Evolutionary conservation across 2,797 vertebrate species (phyloP).

Genomic region (Crenuchus spilurus): DNA sequence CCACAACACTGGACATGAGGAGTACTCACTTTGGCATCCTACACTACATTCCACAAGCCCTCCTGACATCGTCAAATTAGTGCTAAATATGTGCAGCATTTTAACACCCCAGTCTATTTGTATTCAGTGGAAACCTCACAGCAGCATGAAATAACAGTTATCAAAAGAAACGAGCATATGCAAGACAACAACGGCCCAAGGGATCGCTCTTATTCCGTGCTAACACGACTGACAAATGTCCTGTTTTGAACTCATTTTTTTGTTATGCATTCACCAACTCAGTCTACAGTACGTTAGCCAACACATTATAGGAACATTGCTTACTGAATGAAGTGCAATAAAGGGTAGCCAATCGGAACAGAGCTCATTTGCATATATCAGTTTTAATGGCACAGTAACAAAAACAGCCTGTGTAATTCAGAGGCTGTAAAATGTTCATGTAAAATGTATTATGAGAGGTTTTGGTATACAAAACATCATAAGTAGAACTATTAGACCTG

Average conservation of each 20-base stretch:
- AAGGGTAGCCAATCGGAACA: too few relatives aligned
- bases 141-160: slow-evolving; percentile 45
- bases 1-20: slow-evolving; percentile 25
- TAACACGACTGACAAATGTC: background rate
- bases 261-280: too few relatives aligned
- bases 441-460: background rate
- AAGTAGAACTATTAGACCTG: background rate
- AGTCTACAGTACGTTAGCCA: too few relatives aligned
- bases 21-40: slow-evolving; percentile 15
- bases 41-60: slow-evolving; percentile 6
- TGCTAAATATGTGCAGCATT: slow-evolving; percentile 40
- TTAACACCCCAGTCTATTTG: slow-evolving; percentile 38
- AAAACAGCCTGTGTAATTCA: background rate
- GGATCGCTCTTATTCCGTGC: slow-evolving; percentile 26
- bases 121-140: slow-evolving; percentile 33
- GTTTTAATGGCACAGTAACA: background rate
- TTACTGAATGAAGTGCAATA: too few relatives aligned
- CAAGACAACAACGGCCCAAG: slow-evolving; percentile 29
- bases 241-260: too few relatives aligned
- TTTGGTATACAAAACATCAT: background rate
- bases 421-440: background rate
- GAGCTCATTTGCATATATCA: background rate
- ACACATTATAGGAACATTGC: too few relatives aligned
- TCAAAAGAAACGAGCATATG: slow-evolving; percentile 36
- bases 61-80: slow-evolving; percentile 47